Evolutionary conservation across 1,140 invertebrate genomes (phyloP).

Genomic region (Mercenaria mercenaria): DNA sequence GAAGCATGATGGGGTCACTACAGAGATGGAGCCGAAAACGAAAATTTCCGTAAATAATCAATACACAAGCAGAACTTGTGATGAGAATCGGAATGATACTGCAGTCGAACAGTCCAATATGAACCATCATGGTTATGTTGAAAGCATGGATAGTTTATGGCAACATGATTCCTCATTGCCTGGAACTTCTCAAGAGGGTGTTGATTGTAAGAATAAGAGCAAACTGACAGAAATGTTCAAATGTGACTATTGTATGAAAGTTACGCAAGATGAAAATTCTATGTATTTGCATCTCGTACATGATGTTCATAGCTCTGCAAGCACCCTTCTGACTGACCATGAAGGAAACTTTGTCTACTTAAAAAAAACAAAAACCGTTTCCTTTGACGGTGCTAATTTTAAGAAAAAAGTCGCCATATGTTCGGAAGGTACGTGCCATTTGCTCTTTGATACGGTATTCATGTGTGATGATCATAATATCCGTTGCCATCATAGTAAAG

Average conservation of each 20-base stretch:
- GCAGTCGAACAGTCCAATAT: background rate
- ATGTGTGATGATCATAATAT: constrained; percentile 2
- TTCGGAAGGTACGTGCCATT: background rate
- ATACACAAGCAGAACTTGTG: background rate
- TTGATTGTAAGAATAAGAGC: background rate
- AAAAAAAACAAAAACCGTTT: background rate
- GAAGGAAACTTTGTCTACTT: background rate
- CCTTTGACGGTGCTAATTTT: background rate
- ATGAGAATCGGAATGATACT: background rate
- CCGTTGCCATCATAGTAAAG: background rate
- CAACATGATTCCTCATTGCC: background rate
- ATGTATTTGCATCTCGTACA: constrained; percentile 9
- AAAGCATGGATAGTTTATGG: background rate
- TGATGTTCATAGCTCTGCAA: background rate
- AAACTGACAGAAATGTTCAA: constrained; percentile 24
- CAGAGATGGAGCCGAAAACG: background rate
- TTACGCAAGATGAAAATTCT: background rate
- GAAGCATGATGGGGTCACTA: background rate
- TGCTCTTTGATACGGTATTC: background rate
- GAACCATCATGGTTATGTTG: too few relatives aligned
- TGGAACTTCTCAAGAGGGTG: background rate
- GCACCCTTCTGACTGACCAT: background rate
- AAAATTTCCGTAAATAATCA: background rate
- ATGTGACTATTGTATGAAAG: constrained; percentile 7
- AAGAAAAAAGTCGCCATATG: background rate